Evolutionary conservation across 1,140 invertebrate genomes (phyloP), one percentile per base, ranked within the genome.

Genomic region (Musca vetustissima): DNA sequence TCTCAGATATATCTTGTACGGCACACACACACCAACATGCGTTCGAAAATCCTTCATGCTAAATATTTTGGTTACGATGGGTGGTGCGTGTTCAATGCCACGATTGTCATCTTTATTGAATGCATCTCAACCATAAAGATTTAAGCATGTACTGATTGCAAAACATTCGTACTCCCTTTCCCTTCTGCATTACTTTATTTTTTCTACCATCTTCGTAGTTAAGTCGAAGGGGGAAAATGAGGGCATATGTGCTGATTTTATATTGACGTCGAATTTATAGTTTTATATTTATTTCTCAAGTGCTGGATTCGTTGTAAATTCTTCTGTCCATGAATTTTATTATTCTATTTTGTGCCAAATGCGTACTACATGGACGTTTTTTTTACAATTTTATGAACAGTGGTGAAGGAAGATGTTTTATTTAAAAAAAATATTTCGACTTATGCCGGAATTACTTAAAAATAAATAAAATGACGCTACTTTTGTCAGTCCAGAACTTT

Each of bases 101-200:
- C 53, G 53, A 57, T 57, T 57, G 53, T 57, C 53, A 57, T 57
- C 53, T 57, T 57, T 57, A 57, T 57, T 24, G 22, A 57, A 57
- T 57, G 53, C 53, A 57, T 57, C 17, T 57, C 53, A 57, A 57
- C 22, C 24, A 28, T 57, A 57, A 57, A 57, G 53, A 57, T 25
- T 57, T 43, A 43, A 43, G 11, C 36, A 43, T 57, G 22, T 57
- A 57, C 24, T 24, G 53, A 28, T 57, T 57, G 24, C 22, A 57
- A 57, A 28, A 15, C 53, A 32, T 43, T 43, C 36, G 6, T 2
- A 43, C 11, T 43, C 36, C 36, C 36, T 43, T 43, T 43, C 36
- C 7, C 11, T 24, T n/a, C 22, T 57, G 53, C 15, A 28, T 57
- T 50, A 50, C n/a, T 50, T 50, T 57, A 25, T 15, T 57, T 11